Percentiles rank a stretch among this genome's conserved stretches.
These are phyloP conservation scores for Heterochromis multidens DNA, from an alignment of 2,113 vertebrate species.

Conservation along the genomic window DNA sequence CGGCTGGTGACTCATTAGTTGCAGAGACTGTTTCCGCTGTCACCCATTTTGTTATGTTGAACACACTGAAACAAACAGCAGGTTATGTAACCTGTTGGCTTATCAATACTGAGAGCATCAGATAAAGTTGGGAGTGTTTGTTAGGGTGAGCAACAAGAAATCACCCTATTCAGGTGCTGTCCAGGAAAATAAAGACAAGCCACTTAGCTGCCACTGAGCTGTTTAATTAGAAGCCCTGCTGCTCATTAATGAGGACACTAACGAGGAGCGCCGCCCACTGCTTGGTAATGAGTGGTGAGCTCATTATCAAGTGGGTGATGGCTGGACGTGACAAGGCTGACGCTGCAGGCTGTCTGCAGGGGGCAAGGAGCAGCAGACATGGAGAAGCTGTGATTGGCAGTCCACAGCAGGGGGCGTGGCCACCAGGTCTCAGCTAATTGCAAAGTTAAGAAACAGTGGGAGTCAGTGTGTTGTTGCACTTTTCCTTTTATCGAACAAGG, in stretches of 20 bases:
- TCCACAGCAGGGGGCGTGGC: constrained; percentile 32
- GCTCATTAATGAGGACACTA: constrained; percentile 71
- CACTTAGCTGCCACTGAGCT: constrained; percentile 52
- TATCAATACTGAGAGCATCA: not conserved
- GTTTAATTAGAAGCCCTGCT: constrained; percentile 66
- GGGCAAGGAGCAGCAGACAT: not conserved
- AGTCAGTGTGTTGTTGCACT: constrained; percentile 38
- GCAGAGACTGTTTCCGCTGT: not conserved
- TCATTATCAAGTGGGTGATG: constrained; percentile 1
- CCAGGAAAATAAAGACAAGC: constrained; percentile 34
- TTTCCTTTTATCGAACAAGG: constrained; percentile 29
- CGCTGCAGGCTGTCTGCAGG: not conserved
- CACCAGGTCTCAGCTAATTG: constrained; percentile 56
- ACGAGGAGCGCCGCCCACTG: constrained; percentile 51
- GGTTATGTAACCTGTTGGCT: not conserved
- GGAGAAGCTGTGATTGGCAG: constrained; percentile 47
- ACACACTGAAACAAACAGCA: not conserved
- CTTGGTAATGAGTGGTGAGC: constrained; percentile 47
- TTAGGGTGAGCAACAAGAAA: not conserved
- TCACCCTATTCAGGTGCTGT: constrained; percentile 46
- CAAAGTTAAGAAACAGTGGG: constrained; percentile 47
- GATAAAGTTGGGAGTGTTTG: not conserved
- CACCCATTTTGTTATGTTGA: not conserved
- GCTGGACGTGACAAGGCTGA: not conserved
- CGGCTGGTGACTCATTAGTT: not conserved